Percentiles rank a stretch among this genome's conserved stretches.
Evolutionary conservation across 2,888 invertebrate genomes (phyloP).

Genomic region (Chymomyza amoena): DNA sequence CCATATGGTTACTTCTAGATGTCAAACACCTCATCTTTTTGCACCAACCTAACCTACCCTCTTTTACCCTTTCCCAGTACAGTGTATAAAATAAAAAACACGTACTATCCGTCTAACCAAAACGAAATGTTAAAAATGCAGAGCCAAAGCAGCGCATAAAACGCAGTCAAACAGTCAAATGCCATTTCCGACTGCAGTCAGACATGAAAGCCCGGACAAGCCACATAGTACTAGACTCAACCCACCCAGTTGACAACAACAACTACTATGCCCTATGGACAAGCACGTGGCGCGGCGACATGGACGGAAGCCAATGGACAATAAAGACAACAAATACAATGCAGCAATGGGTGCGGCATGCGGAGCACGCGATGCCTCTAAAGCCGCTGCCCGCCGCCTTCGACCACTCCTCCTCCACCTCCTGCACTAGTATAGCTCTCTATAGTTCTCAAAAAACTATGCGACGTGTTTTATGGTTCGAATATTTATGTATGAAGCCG

Average conservation of each 20-base stretch:
- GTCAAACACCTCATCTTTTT: too few relatives aligned
- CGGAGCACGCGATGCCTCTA: slow-evolving; percentile 13
- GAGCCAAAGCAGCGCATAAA: slow-evolving; percentile 41
- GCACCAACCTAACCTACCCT: too few relatives aligned
- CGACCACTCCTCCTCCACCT: too few relatives aligned
- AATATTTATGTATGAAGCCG: slow-evolving; percentile 16
- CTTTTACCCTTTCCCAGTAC: not conserved
- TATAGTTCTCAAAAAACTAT: not conserved
- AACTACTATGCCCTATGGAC: slow-evolving; percentile 17
- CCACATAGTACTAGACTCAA: slow-evolving; percentile 7
- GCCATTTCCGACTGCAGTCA: slow-evolving; percentile 62
- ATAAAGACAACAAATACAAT: slow-evolving; percentile 23
- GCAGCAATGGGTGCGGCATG: slow-evolving; percentile 39
- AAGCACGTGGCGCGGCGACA: slow-evolving; percentile 44
- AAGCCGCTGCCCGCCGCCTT: not conserved
- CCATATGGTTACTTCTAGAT: too few relatives aligned
- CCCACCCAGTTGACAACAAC: slow-evolving; percentile 8
- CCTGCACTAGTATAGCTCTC: not conserved
- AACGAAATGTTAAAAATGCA: slow-evolving; percentile 30
- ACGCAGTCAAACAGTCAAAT: slow-evolving; percentile 51
- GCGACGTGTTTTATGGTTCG: slow-evolving; percentile 14
- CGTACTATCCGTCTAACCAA: slow-evolving; percentile 9
- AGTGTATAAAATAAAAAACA: slow-evolving; percentile 8
- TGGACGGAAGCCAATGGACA: slow-evolving; percentile 47
- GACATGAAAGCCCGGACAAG: slow-evolving; percentile 36